Evolutionary conservation across 2,797 vertebrate genomes (phyloP).

Genomic region (Centropyge bicolor): DNA sequence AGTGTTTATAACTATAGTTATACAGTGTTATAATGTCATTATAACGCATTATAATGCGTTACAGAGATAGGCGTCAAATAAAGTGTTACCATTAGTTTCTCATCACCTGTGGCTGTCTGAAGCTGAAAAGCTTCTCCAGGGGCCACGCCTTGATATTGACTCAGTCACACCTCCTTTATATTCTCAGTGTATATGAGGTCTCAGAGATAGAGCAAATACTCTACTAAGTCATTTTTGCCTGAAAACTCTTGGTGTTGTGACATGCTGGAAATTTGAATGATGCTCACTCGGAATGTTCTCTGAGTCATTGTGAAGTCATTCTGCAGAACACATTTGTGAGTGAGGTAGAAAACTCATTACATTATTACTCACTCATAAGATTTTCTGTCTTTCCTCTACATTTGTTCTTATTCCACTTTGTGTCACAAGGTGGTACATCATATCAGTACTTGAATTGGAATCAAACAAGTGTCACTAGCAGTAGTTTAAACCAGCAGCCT

Average conservation of each 20-base stretch:
- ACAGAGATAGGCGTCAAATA: too few species aligned
- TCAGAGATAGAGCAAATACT: not conserved
- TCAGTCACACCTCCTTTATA: not conserved
- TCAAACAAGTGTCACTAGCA: not conserved
- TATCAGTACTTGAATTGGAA: not conserved
- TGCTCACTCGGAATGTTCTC: not conserved
- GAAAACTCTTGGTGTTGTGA: not conserved
- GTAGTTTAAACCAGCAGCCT: too few species aligned
- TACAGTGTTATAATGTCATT: too few species aligned
- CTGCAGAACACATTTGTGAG: not conserved
- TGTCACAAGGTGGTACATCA: not conserved
- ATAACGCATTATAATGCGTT: too few species aligned
- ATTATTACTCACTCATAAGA: not conserved
- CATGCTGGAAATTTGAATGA: not conserved
- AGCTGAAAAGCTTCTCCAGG: not conserved
- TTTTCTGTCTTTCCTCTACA: not conserved
- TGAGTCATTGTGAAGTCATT: not conserved
- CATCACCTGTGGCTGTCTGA: not conserved
- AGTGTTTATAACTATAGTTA: too few species aligned
- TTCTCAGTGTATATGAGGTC: not conserved
- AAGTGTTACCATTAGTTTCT: not conserved
- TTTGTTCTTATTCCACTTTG: not conserved
- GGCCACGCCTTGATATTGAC: not conserved
- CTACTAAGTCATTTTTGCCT: not conserved
- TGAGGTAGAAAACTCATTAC: not conserved